These are phyloP conservation scores for Ceratotherium simum DNA, from an alignment of 2,113 vertebrate genomes.

Conservation along the genomic window DNA sequence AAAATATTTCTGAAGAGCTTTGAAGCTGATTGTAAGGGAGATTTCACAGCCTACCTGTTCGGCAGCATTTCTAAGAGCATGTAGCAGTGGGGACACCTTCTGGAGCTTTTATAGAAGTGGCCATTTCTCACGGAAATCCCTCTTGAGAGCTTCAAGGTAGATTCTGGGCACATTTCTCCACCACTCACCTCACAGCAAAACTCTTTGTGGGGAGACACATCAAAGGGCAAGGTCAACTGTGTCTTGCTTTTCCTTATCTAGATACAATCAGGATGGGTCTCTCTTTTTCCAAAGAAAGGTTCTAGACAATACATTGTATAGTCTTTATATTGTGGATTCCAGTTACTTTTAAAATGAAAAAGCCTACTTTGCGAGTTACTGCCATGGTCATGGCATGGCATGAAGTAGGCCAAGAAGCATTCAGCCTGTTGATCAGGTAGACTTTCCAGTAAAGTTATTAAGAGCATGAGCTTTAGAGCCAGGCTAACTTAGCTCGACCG, in stretches of 20 bases:
- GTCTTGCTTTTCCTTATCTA: background rate
- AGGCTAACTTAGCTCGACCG: background rate
- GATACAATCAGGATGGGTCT: background rate
- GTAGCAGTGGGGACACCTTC: constrained; percentile 83
- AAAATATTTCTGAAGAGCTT: constrained; percentile 52
- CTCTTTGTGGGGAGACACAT: background rate
- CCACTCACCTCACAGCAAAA: background rate
- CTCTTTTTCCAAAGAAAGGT: background rate
- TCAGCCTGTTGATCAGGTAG: background rate
- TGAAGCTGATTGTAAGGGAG: background rate
- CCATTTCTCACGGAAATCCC: accelerated
- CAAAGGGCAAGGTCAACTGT: background rate
- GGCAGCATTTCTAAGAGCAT: background rate
- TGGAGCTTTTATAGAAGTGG: constrained; percentile 76
- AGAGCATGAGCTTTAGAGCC: background rate
- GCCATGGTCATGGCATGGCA: too few relatives aligned
- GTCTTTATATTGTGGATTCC: background rate
- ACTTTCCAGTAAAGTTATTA: background rate
- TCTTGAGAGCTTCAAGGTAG: background rate
- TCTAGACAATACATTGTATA: background rate
- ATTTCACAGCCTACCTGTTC: background rate
- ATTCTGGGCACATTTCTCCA: background rate
- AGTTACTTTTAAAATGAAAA: background rate
- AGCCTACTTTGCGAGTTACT: background rate
- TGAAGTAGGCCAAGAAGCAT: background rate